phyloP scores from a whole-genome alignment of 2,888 invertebrate genomes.

The Macrosoma leucophasiata region DNA sequence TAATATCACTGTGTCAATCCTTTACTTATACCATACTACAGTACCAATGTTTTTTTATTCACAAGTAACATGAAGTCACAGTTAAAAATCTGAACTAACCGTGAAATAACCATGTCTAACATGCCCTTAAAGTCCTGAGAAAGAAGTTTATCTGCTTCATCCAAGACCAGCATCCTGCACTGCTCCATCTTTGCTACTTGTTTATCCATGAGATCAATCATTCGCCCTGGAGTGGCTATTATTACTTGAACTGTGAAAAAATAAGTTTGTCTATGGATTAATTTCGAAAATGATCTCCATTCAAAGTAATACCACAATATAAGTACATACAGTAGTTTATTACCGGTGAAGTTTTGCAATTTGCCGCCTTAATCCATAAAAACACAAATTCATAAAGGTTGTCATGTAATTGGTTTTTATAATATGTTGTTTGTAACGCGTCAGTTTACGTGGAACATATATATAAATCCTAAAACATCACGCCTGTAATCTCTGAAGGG shows the following conservation, averaged over 20 bases:
- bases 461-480: too few relatives aligned
- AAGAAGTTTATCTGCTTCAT: conserved; percentile 99
- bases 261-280: conserved; percentile 5
- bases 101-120: conserved; percentile 96
- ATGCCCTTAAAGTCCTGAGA: conserved; percentile 99
- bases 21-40: conserved; percentile 3
- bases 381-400: too few relatives aligned
- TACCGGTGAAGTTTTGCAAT: too few relatives aligned
- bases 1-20: background rate
- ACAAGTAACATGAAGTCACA: too few relatives aligned
- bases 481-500: too few relatives aligned
- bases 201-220: conserved; percentile 99
- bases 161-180: conserved; percentile 97
- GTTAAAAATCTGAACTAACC: conserved; percentile 36
- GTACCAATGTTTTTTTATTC: conserved; percentile 6
- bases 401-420: too few relatives aligned
- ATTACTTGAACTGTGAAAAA: conserved; percentile 91
- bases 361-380: too few relatives aligned
- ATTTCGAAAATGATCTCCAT: background rate
- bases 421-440: too few relatives aligned
- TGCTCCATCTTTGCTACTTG: conserved; percentile 94
- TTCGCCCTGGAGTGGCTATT: conserved; percentile 99
- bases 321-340: conserved; percentile 3
- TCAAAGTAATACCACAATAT: background rate
- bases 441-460: conserved; percentile 12